phyloP scores from a whole-genome alignment of 2,113 vertebrate genomes.

The Nerophis lumbriciformis region DNA sequence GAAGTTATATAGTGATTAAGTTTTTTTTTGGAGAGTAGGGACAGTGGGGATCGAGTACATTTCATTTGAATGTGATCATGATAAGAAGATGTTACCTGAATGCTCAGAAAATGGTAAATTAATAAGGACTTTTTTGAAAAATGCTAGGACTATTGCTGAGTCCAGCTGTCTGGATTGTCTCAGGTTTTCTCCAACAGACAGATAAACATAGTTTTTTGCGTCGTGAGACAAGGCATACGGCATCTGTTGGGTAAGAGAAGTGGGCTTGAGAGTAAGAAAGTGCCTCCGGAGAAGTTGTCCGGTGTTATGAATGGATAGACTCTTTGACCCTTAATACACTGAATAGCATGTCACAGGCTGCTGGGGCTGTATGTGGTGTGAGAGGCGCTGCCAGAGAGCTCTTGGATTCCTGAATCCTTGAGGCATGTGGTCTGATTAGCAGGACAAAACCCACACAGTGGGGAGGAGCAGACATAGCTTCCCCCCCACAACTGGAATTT shows the following conservation, averaged over 20 bases:
- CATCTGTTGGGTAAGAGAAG: conserved; percentile 53
- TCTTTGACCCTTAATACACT: conserved; percentile 67
- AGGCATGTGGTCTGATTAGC: conserved; percentile 75
- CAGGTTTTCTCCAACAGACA: conserved; percentile 21
- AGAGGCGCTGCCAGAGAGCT: conserved; percentile 62
- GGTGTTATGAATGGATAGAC: conserved; percentile 71
- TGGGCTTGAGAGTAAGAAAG: conserved; percentile 30
- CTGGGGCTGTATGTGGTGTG: conserved; percentile 64
- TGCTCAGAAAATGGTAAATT: neutral
- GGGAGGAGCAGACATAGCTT: conserved; percentile 65
- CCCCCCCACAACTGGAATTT: conserved; percentile 51
- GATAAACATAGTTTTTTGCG: conserved; percentile 44
- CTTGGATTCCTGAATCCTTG: conserved; percentile 68
- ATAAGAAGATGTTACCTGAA: neutral
- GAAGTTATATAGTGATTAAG: neutral
- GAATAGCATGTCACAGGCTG: conserved; percentile 70
- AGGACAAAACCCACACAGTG: conserved; percentile 71
- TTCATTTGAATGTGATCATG: neutral
- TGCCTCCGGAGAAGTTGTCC: conserved; percentile 53
- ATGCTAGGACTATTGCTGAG: neutral
- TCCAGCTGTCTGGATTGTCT: neutral
- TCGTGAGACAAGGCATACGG: conserved; percentile 46
- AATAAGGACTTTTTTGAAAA: neutral
- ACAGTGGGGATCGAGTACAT: no score
- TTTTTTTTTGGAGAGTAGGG: neutral